Evolutionary conservation across 1,140 invertebrate genomes (phyloP).

Genomic region (Agrilus planipennis): DNA sequence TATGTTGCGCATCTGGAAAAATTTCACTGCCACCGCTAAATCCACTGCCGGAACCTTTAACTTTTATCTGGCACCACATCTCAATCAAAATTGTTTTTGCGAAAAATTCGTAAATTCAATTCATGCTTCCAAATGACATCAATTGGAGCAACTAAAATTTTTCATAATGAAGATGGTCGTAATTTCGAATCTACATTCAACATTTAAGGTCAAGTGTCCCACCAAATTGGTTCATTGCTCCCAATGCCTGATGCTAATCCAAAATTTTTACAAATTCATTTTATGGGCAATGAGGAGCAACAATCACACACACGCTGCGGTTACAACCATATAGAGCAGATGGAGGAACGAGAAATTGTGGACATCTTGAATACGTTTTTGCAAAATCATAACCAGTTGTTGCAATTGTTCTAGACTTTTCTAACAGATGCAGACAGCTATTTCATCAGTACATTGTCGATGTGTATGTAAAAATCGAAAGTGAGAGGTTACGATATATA

Average conservation of each 20-base stretch:
- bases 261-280: slow-evolving; percentile 10
- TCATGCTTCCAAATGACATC: slow-evolving; percentile 13
- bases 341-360: neutral
- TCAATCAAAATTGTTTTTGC: slow-evolving; percentile 28
- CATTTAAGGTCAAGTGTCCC: slow-evolving; percentile 22
- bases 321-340: slow-evolving; percentile 19
- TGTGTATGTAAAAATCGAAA: slow-evolving; percentile 33
- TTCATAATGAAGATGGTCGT: slow-evolving; percentile 6
- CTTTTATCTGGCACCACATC: slow-evolving; percentile 19
- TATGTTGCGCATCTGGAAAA: slow-evolving; percentile 17
- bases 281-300: slow-evolving; percentile 1
- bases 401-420: slow-evolving; percentile 28
- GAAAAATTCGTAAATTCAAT: slow-evolving; percentile 25
- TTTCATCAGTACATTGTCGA: slow-evolving; percentile 34
- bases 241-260: neutral
- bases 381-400: slow-evolving; percentile 26
- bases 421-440: slow-evolving; percentile 21
- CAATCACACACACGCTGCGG: slow-evolving; percentile 17
- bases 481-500: slow-evolving; percentile 28
- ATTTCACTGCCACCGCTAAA: slow-evolving; percentile 11
- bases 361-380: slow-evolving; percentile 23
- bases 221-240: slow-evolving; percentile 4
- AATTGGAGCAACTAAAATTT: slow-evolving; percentile 12
- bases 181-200: slow-evolving; percentile 16
- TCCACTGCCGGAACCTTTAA: slow-evolving; percentile 16